Evolutionary conservation across 2,797 vertebrate genomes (phyloP).

Genomic region (Muraenolepis orangiensis): DNA sequence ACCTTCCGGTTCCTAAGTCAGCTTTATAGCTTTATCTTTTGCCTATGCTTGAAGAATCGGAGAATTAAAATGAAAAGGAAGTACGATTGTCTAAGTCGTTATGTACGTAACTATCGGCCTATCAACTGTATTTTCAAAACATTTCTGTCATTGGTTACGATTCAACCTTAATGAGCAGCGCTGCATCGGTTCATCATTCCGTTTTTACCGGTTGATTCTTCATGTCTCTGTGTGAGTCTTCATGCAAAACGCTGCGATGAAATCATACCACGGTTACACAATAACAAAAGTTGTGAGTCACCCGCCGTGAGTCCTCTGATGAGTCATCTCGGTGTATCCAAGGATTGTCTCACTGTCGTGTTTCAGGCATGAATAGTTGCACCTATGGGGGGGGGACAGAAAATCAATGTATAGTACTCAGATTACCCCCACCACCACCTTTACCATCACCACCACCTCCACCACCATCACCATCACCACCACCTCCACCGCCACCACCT

Average conservation of each 20-base stretch:
- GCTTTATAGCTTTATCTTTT: too few relatives aligned
- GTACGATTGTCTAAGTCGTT: too few relatives aligned
- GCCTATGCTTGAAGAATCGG: too few relatives aligned
- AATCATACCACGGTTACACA: not conserved
- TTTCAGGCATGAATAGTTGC: slow-evolving; percentile 4
- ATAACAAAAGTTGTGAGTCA: slow-evolving; percentile 42
- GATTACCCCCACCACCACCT: not conserved
- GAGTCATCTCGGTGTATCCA: slow-evolving; percentile 13
- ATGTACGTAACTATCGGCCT: too few relatives aligned
- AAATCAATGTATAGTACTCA: not conserved
- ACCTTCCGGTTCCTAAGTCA: too few relatives aligned
- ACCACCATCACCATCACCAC: too few relatives aligned
- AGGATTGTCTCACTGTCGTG: slow-evolving; percentile 4
- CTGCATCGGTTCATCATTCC: not conserved
- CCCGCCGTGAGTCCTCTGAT: slow-evolving; percentile 32
- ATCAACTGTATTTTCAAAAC: too few relatives aligned
- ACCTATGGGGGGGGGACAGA: not conserved
- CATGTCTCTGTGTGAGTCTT: too few relatives aligned
- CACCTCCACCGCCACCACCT: too few relatives aligned
- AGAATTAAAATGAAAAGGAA: too few relatives aligned
- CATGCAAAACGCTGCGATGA: not conserved
- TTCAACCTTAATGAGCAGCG: not conserved
- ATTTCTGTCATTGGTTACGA: not conserved
- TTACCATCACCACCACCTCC: too few relatives aligned
- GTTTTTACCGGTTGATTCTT: not conserved